Base-by-base conservation (phyloP, 2,888 invertebrate species). In the Halictus ligatus region DNA sequence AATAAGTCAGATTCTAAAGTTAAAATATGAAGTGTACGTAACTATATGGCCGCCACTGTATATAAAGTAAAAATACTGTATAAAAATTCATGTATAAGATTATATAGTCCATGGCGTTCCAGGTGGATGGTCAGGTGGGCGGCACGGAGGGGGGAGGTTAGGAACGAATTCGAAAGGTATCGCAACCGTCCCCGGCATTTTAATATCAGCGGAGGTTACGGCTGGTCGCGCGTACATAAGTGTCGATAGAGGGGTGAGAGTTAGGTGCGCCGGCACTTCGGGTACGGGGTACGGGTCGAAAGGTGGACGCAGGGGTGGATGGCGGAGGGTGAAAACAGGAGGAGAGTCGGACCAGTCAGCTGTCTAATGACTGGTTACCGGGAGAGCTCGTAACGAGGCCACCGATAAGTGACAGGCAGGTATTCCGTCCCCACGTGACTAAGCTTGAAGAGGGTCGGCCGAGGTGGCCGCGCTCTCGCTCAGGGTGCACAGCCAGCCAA, bases 331-430 rank as follows among this genome's bases (percentile, higher is more conserved):
- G 25, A 40, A 48, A 67, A 48, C 48, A 48, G 29, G 76, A 76
- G 64, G 88, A 86, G 64, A 88, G 87, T 60, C 75, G 76, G 83
- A 72, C 75, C 79, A 78, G 87, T 82, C 87, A 85, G 88, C 90
- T 89, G 91, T 92, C 90, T 94, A 93, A 94, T 94, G 93, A 93
- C 93, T 94, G 91, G 94, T 93, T 93, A 92, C 91, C 91, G 88
- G 75, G 77, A 75, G 88, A 90, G 90, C 89, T 80, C 84, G 88
- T 92, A 93, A 93, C 90, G 90, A 92, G 92, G 90, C 88, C 89
- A 92, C 82, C 90, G 90, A 91, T 92, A 93, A 93, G 91, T 92
- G 92, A 90, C 90, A 89, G 58, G 89, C 88, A 90, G 90, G 92
- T 91, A 88, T 85, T 78, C 85, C 87, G 85, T 87, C 87, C 83